phyloP scores from a whole-genome alignment of 1,140 invertebrate species.

The Tetragnatha versicolor region DNA sequence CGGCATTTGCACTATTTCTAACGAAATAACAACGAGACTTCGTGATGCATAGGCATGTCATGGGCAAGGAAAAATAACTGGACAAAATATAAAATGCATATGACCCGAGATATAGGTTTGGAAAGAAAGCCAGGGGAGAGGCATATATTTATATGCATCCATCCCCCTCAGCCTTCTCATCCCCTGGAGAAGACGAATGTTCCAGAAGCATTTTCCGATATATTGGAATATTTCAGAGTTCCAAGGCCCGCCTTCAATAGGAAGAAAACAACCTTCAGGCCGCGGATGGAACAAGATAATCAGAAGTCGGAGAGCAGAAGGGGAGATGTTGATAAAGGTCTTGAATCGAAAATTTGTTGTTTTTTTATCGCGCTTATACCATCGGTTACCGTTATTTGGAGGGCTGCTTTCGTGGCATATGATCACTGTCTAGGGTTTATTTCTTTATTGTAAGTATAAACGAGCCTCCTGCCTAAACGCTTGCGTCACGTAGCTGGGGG shows the following conservation, averaged over 20 bases:
- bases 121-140: too few species aligned
- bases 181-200: conserved; percentile 29
- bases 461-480: too few species aligned
- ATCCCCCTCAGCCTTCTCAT: too few species aligned
- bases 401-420: not conserved
- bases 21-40: conserved; percentile 33
- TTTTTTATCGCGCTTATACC: conserved; percentile 33
- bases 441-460: not conserved
- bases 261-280: conserved; percentile 48
- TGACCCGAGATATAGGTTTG: not conserved
- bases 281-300: conserved; percentile 45
- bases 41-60: conserved; percentile 31
- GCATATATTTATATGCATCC: too few species aligned
- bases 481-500: too few species aligned
- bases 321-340: conserved; percentile 29
- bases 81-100: conserved; percentile 23
- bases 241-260: not conserved
- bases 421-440: not conserved
- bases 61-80: conserved; percentile 14
- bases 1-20: conserved; percentile 7
- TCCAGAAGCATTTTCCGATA: conserved; percentile 50
- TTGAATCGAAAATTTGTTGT: conserved; percentile 52
- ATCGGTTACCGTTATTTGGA: conserved; percentile 47
- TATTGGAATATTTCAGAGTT: conserved; percentile 44
- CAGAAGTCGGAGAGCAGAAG: conserved; percentile 27